Evolutionary conservation across 1,140 invertebrate species (phyloP), one percentile per base, ranked within the genome.

Genomic region (Achatina immaculata): DNA sequence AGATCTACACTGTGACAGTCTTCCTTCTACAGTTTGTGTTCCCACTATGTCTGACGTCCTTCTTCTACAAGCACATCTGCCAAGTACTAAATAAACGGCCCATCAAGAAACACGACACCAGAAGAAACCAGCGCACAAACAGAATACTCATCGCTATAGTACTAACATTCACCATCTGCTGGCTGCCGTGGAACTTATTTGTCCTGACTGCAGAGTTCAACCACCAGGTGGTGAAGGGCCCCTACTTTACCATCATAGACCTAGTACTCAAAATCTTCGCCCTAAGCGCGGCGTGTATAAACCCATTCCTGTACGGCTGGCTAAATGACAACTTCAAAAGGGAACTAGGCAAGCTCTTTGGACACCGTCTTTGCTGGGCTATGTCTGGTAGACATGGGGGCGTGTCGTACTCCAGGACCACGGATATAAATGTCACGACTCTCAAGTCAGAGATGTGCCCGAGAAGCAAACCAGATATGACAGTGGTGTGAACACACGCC

Each of bases 141-240:
- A 93, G 96, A 82, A 99, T 99, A 96, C 92, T 99, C 1, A 97
- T 99, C 81, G 94, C 96, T 0, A 99, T 99, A 95, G 97, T 99
- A 0, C 93, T 94, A 0, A 95, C 98, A 34, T 99, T 99, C 89
- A 95, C 96, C 0, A 92, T 96, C 0, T 98, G 95, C n/a, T 99
- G 90, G 90, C 80, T 89, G 62, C 91, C 91, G 31, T 91, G 89
- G 89, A 90, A 88, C 79, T 81, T 89, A 9, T 90, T 88, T 85
- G 82, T 81, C 14, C 81, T 91, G 14, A 85, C 88, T 19, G 75
- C 86, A 16, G 89, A 90, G 82, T 86, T 90, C 65, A 82, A 84
- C 62, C 84, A 84, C 31, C 69, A 77, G 51, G 14, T 86, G 24
- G 80, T 89, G 24, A 83, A 79, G 7, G 85, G 86, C 28, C 82